These are phyloP conservation scores for Machimus rusticus DNA, from an alignment of 2,888 invertebrate genomes.

Conservation along the genomic window DNA sequence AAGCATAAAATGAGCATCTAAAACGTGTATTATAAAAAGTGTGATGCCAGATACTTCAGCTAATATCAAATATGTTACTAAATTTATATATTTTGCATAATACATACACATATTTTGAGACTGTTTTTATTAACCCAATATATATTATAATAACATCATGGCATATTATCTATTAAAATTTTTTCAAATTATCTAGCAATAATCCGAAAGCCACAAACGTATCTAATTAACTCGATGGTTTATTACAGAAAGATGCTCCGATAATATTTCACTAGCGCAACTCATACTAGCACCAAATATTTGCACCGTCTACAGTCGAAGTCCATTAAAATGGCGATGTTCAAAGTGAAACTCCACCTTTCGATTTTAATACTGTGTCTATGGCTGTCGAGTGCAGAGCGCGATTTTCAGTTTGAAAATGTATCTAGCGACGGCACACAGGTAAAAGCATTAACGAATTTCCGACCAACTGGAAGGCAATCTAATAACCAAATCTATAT, in stretches of 20 bases:
- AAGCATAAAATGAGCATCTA: no score
- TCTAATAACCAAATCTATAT: neutral
- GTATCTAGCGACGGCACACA: slow-evolving; percentile 55
- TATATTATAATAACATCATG: no score
- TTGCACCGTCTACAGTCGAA: neutral
- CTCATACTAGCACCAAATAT: neutral
- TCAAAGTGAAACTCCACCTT: slow-evolving; percentile 8
- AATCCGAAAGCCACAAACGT: neutral
- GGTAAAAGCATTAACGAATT: slow-evolving; percentile 52
- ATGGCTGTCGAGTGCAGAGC: slow-evolving; percentile 52
- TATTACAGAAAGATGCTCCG: slow-evolving; percentile 16
- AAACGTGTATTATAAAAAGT: no score
- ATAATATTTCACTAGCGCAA: slow-evolving; percentile 9
- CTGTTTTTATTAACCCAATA: no score
- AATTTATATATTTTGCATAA: no score
- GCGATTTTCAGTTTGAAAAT: slow-evolving; percentile 59
- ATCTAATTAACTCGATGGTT: neutral
- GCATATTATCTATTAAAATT: neutral
- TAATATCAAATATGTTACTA: no score
- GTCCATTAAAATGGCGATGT: slow-evolving; percentile 19
- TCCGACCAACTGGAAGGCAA: neutral
- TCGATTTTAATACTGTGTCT: slow-evolving; percentile 25
- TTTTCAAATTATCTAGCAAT: neutral
- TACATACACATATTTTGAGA: no score
- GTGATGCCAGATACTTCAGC: no score